Conservation (phyloP, 1,140 invertebrate species). For the Ostrea edulis region DNA sequence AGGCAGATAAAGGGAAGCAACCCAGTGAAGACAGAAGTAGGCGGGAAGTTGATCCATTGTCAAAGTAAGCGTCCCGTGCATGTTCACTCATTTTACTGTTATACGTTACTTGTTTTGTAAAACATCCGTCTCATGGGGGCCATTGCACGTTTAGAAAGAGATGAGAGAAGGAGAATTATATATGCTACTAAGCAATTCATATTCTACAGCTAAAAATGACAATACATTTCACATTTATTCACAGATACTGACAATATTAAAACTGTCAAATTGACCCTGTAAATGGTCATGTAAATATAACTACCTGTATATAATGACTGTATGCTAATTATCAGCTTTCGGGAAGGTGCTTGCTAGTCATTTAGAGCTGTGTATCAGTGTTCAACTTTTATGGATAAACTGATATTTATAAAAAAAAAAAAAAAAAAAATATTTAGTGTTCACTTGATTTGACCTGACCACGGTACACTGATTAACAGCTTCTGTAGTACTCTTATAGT, state of each 20-base stretch:
- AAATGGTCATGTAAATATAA: too few relatives aligned
- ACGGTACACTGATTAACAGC: not conserved
- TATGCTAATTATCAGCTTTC: not conserved
- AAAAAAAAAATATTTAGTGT: too few relatives aligned
- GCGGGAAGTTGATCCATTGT: constrained; percentile 4
- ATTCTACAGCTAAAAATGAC: too few relatives aligned
- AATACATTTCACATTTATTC: too few relatives aligned
- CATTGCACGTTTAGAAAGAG: not conserved
- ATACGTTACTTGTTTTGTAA: not conserved
- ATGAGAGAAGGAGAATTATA: not conserved
- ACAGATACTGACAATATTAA: too few relatives aligned
- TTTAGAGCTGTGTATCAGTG: not conserved
- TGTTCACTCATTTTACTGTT: not conserved
- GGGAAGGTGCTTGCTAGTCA: not conserved
- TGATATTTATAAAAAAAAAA: too few relatives aligned
- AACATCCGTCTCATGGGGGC: not conserved
- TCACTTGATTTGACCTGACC: too few relatives aligned
- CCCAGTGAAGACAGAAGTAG: not conserved
- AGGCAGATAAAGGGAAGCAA: not conserved
- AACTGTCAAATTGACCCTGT: too few relatives aligned
- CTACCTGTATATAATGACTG: too few relatives aligned
- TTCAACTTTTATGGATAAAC: not conserved
- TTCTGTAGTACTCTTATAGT: not conserved
- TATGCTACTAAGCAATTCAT: too few relatives aligned
- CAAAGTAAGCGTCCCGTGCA: not conserved